A percentile compares a stretch with the other conserved stretches of the same genome.
These are phyloP conservation scores for Trichacis sp. DNA, from an alignment of 2,888 invertebrate species.

Conservation along the genomic window DNA sequence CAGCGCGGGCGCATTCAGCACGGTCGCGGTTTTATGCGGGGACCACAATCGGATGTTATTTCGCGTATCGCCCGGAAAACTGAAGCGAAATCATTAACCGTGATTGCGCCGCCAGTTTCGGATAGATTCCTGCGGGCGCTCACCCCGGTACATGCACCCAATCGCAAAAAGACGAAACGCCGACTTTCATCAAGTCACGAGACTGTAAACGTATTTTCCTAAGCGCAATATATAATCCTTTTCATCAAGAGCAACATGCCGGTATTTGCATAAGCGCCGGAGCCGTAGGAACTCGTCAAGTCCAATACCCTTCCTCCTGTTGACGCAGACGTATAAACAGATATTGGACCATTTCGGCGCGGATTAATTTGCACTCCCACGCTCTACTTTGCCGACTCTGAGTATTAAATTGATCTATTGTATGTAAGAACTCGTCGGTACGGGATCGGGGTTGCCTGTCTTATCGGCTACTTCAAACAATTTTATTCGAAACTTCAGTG, in stretches of 20 bases:
- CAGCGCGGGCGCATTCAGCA: slow-evolving; percentile 46
- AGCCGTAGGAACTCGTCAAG: neutral
- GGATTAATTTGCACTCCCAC: neutral
- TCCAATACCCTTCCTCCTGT: slow-evolving; percentile 23
- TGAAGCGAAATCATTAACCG: slow-evolving; percentile 59
- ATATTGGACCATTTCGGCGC: neutral
- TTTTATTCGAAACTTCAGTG: too few species aligned
- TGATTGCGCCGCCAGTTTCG: slow-evolving; percentile 57
- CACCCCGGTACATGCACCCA: neutral
- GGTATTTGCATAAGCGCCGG: slow-evolving; percentile 15
- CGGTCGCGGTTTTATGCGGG: slow-evolving; percentile 40
- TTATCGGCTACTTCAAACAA: slow-evolving; percentile 37
- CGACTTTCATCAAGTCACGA: neutral
- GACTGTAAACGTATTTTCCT: slow-evolving; percentile 11
- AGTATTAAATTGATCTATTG: slow-evolving; percentile 11
- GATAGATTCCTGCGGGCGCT: slow-evolving; percentile 46
- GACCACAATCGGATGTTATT: slow-evolving; percentile 43
- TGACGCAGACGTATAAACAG: slow-evolving; percentile 6
- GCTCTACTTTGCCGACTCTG: neutral
- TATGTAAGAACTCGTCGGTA: slow-evolving; percentile 33
- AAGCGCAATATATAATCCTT: slow-evolving; percentile 7
- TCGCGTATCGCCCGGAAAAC: slow-evolving; percentile 46
- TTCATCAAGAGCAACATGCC: slow-evolving; percentile 15
- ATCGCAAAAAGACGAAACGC: neutral
- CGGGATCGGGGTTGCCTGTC: slow-evolving; percentile 28